A percentile compares a stretch with the other conserved stretches of the same genome.
These are phyloP conservation scores for Eulithis prunata DNA, from an alignment of 2,888 invertebrate species.

Conservation along the genomic window DNA sequence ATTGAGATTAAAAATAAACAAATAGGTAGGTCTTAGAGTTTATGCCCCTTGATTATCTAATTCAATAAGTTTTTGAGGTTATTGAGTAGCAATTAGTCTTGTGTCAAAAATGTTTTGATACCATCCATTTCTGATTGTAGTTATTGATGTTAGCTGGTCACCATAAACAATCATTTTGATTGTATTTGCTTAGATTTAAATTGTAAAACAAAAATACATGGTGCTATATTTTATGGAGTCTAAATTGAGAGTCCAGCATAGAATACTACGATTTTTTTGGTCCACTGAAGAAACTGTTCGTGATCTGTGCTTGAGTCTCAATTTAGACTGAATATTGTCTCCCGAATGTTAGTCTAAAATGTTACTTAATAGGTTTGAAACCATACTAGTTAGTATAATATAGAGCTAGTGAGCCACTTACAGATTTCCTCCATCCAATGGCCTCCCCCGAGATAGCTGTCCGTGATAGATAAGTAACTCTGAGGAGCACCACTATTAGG, in stretches of 20 bases:
- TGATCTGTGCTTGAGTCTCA: neutral
- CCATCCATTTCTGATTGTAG: too few species aligned
- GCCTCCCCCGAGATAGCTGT: conserved; percentile 39
- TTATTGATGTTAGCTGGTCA: too few species aligned
- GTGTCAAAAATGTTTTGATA: too few species aligned
- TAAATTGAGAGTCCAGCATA: too few species aligned
- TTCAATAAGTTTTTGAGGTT: too few species aligned
- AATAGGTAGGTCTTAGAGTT: neutral
- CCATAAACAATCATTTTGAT: too few species aligned
- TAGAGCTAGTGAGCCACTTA: conserved; percentile 2
- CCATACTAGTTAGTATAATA: neutral
- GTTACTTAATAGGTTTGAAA: neutral
- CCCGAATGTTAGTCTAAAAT: neutral
- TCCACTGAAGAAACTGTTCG: neutral
- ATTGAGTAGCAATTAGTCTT: too few species aligned
- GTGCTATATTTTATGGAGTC: neutral
- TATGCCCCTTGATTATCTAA: too few species aligned
- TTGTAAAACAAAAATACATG: too few species aligned
- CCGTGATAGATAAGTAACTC: conserved; percentile 51
- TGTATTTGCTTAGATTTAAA: too few species aligned
- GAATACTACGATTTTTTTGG: too few species aligned
- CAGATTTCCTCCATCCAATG: conserved; percentile 18
- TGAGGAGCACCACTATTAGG: conserved; percentile 30
- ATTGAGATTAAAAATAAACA: conserved; percentile 10
- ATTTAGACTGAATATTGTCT: neutral